Percentiles rank a stretch among this genome's conserved stretches.
These are phyloP conservation scores for Sycophila texana DNA, from an alignment of 2,888 invertebrate species.

Conservation along the genomic window DNA sequence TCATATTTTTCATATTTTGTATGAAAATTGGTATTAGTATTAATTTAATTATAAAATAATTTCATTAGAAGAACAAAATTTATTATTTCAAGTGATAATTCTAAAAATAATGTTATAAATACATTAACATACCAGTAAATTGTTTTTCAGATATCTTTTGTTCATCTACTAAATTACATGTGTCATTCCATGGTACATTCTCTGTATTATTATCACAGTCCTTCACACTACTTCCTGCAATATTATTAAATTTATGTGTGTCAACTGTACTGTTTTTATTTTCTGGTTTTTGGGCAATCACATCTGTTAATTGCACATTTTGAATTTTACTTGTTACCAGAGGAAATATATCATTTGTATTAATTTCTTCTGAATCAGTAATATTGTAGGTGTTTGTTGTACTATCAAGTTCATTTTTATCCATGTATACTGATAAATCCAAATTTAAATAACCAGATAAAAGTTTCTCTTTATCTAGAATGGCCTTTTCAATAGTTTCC, in stretches of 20 bases:
- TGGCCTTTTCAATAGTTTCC: slow-evolving; percentile 82
- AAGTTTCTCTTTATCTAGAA: slow-evolving; percentile 85
- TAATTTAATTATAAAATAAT: background rate
- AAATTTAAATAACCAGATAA: slow-evolving; percentile 82
- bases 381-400: slow-evolving; percentile 40
- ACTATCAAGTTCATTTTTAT: slow-evolving; percentile 62
- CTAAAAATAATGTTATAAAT: background rate
- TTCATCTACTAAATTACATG: slow-evolving; percentile 19
- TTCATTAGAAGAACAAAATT: background rate
- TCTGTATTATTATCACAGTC: background rate
- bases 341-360: background rate
- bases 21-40: background rate
- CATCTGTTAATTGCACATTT: background rate
- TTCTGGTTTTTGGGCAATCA: background rate
- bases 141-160: slow-evolving; percentile 58
- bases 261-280: background rate
- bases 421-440: slow-evolving; percentile 75
- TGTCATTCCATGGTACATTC: background rate
- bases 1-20: background rate
- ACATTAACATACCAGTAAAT: slow-evolving; percentile 61
- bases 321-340: background rate
- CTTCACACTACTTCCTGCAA: background rate
- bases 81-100: background rate
- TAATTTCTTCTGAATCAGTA: background rate
- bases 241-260: background rate